Percentiles rank a stretch among this genome's conserved stretches.
phyloP scores from a whole-genome alignment of 2,888 invertebrate species.

The Melanargia galathea region DNA sequence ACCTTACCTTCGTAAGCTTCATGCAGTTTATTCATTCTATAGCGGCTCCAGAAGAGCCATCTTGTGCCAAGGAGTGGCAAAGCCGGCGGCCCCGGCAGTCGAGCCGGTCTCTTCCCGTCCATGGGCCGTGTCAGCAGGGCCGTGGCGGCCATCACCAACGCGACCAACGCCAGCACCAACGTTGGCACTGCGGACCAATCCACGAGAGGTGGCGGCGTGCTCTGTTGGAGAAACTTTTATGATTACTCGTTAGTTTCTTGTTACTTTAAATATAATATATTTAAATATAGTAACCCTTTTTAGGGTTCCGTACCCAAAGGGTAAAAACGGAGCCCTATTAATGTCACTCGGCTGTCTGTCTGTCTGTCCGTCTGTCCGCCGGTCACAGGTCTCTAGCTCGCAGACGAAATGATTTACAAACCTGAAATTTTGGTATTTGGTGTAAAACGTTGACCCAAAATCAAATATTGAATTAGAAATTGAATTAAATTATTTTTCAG shows the following conservation, averaged over 20 bases:
- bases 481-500: too few species aligned
- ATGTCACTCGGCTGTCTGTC: too few species aligned
- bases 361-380: too few species aligned
- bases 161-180: constrained; percentile 59
- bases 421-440: too few species aligned
- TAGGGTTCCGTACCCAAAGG: too few species aligned
- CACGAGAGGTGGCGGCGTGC: constrained; percentile 62
- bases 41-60: constrained; percentile 89
- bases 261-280: too few species aligned
- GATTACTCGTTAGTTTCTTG: neutral
- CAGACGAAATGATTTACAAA: too few species aligned
- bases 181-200: constrained; percentile 76
- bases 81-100: constrained; percentile 88
- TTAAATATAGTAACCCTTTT: too few species aligned
- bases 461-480: too few species aligned
- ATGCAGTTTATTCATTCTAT: constrained; percentile 88
- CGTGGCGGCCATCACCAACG: constrained; percentile 58
- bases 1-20: constrained; percentile 88
- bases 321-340: too few species aligned
- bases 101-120: constrained; percentile 51
- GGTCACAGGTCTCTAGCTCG: too few species aligned
- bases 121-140: constrained; percentile 56
- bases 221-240: constrained; percentile 47
- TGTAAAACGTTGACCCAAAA: too few species aligned
- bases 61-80: constrained; percentile 90